Conservation (phyloP, 2,888 invertebrate species). For the Melanotus villosus region DNA sequence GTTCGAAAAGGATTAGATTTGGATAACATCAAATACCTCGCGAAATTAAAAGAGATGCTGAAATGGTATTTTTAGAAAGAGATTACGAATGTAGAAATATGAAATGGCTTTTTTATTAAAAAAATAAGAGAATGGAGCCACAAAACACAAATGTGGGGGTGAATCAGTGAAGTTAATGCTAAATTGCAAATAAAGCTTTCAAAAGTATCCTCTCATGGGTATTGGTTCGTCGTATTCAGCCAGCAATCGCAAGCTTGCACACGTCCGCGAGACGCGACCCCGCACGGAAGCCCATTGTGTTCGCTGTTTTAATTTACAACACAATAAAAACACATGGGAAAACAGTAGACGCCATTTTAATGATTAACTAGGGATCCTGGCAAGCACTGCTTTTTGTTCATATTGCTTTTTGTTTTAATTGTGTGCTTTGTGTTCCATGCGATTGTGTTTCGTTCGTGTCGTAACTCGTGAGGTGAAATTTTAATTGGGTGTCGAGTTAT, state of each 20-base stretch:
- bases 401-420: slow-evolving; percentile 69
- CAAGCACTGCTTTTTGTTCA: slow-evolving; percentile 66
- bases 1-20: too few relatives aligned
- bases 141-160: slow-evolving; percentile 40
- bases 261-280: slow-evolving; percentile 61
- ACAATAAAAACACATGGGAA: slow-evolving; percentile 71
- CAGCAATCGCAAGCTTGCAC: slow-evolving; percentile 65
- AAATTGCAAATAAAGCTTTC: slow-evolving; percentile 49
- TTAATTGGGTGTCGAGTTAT: slow-evolving; percentile 67
- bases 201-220: slow-evolving; percentile 59
- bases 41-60: too few relatives aligned
- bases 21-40: too few relatives aligned
- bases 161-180: slow-evolving; percentile 46
- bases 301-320: slow-evolving; percentile 69
- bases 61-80: too few relatives aligned
- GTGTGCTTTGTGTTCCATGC: slow-evolving; percentile 64
- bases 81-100: too few relatives aligned
- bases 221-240: slow-evolving; percentile 61
- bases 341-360: slow-evolving; percentile 71
- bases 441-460: slow-evolving; percentile 66
- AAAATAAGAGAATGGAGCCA: slow-evolving; percentile 9
- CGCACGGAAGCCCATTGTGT: slow-evolving; percentile 66
- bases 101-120: too few relatives aligned
- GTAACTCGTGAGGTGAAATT: slow-evolving; percentile 65
- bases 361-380: slow-evolving; percentile 70